Conservation (phyloP, 2,888 invertebrate species). For the Aleiodes alternator region DNA sequence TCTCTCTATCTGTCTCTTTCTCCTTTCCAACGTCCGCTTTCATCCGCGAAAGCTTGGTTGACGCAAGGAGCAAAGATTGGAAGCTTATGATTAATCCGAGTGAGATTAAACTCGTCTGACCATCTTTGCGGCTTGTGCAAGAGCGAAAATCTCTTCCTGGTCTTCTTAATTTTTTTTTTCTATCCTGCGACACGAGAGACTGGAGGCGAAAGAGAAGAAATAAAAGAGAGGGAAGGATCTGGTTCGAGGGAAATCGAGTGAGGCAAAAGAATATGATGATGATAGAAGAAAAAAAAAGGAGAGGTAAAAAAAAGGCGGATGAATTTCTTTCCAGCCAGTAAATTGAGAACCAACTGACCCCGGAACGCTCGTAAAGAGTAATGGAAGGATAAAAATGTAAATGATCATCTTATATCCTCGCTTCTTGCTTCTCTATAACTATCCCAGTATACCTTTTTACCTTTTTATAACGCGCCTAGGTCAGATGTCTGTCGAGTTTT, state of each 20-base stretch:
- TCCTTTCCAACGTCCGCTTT: background rate
- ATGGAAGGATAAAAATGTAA: conserved; percentile 61
- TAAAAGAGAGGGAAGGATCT: background rate
- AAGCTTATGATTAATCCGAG: conserved; percentile 53
- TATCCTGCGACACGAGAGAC: conserved; percentile 9
- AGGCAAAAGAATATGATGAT: background rate
- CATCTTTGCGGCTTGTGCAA: conserved; percentile 32
- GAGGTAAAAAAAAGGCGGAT: conserved; percentile 19
- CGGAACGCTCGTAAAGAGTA: conserved; percentile 56
- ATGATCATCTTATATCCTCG: conserved; percentile 53
- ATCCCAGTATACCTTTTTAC: conserved; percentile 40
- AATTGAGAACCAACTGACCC: conserved; percentile 52
- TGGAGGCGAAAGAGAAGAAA: background rate
- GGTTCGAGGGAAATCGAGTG: conserved; percentile 13
- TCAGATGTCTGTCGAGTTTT: conserved; percentile 43
- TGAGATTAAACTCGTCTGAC: conserved; percentile 52
- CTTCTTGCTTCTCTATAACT: conserved; percentile 46
- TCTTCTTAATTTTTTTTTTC: background rate
- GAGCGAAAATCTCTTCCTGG: conserved; percentile 11
- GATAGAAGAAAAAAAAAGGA: conserved; percentile 14
- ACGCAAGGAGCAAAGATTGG: conserved; percentile 47
- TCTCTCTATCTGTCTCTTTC: background rate
- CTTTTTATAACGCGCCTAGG: conserved; percentile 42
- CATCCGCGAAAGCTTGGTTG: conserved; percentile 27
- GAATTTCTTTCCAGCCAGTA: conserved; percentile 33